Conservation (phyloP, 2,888 invertebrate species). For the Galeopsomyia nigrocyanea region DNA sequence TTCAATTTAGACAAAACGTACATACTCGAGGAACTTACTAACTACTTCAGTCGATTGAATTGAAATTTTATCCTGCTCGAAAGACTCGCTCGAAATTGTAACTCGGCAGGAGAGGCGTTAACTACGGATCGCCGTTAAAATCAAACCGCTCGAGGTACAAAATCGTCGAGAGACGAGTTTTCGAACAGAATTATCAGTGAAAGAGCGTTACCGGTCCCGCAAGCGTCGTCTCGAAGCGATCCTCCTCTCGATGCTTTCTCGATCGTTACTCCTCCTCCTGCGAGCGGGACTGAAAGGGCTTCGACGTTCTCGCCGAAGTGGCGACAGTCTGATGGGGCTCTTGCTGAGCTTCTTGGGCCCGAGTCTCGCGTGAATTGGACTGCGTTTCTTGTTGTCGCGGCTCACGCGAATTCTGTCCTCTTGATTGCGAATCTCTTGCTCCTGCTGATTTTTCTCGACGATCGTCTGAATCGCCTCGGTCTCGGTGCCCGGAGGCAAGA, state of each 20-base stretch:
- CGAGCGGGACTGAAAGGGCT: conserved; percentile 37
- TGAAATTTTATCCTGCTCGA: conserved; percentile 22
- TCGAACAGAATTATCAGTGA: conserved; percentile 28
- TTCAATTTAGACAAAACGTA: conserved; percentile 41
- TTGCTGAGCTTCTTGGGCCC: conserved; percentile 49
- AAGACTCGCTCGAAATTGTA: conserved; percentile 19
- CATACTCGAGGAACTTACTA: conserved; percentile 21
- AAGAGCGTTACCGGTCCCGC: conserved; percentile 61
- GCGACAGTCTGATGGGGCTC: conserved; percentile 43
- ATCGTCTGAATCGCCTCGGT: conserved; percentile 63
- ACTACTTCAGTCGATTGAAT: conserved; percentile 3
- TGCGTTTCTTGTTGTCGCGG: conserved; percentile 53
- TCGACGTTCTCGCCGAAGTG: conserved; percentile 49
- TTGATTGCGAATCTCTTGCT: conserved; percentile 50
- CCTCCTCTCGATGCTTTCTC: conserved; percentile 60
- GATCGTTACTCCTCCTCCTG: conserved; percentile 52
- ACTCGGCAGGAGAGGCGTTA: neutral
- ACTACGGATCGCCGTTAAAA: neutral
- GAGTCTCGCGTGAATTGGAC: conserved; percentile 55
- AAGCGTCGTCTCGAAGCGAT: conserved; percentile 59
- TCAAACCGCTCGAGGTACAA: neutral
- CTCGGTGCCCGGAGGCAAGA: conserved; percentile 66
- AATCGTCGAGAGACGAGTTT: conserved; percentile 9
- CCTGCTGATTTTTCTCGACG: conserved; percentile 57
- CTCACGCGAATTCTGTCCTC: conserved; percentile 52